Conservation (phyloP, 2,113 vertebrate species). For the Pituophis catenifer region DNA sequence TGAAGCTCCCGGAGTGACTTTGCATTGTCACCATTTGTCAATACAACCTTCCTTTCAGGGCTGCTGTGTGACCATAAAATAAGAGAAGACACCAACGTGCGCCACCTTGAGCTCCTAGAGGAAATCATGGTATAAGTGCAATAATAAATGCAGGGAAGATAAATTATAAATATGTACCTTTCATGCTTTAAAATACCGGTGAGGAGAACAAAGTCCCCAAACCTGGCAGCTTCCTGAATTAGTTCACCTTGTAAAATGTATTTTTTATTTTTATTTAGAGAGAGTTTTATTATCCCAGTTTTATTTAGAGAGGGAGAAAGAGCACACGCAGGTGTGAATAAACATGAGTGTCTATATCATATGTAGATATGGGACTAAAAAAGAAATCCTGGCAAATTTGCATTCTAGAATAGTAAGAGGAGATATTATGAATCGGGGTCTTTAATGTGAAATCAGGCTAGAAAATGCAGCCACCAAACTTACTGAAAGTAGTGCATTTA, state of each 20-base stretch:
- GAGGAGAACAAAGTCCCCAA: neutral
- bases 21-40: neutral
- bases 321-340: neutral
- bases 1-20: neutral
- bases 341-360: neutral
- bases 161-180: neutral
- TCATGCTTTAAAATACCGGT: neutral
- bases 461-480: neutral
- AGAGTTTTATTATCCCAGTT: neutral
- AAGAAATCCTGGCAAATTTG: neutral
- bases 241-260: neutral
- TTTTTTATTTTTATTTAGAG: neutral
- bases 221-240: neutral
- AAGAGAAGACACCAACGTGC: neutral
- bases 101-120: neutral
- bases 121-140: neutral
- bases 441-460: neutral
- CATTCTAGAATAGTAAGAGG: neutral
- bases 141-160: neutral
- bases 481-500: constrained; percentile 21
- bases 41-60: neutral
- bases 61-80: neutral
- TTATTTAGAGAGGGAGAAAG: neutral
- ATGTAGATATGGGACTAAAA: neutral
- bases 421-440: neutral